Conservation (phyloP, 1,140 invertebrate species). For the Musca vetustissima region DNA sequence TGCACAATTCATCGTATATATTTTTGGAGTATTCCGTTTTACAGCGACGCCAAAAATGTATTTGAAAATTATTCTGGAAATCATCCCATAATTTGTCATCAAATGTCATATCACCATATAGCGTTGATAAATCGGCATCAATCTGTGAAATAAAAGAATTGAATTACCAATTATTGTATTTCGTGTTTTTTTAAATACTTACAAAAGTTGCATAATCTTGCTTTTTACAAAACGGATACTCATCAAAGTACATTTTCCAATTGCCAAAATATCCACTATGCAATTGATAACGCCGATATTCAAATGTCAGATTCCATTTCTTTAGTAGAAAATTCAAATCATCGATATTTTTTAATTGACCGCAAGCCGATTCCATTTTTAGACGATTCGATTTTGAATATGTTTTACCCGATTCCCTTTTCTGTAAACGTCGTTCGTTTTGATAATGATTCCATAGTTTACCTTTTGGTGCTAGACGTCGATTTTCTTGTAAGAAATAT, state of each 20-base stretch:
- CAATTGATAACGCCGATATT: slow-evolving; percentile 5
- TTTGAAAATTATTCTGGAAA: not conserved
- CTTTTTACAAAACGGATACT: slow-evolving; percentile 15
- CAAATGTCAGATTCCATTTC: not conserved
- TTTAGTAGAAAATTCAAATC: not conserved
- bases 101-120: not conserved
- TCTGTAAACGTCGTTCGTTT: not conserved
- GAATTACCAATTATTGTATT: not conserved
- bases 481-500: not conserved
- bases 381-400: not conserved
- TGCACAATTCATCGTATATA: not conserved
- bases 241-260: slow-evolving; percentile 17
- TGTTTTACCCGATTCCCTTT: not conserved
- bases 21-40: not conserved
- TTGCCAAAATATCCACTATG: not conserved
- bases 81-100: not conserved
- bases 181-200: not conserved
- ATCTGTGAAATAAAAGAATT: not conserved
- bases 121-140: not conserved
- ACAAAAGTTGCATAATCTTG: slow-evolving; percentile 15
- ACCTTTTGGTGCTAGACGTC: not conserved
- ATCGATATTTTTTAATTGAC: not conserved
- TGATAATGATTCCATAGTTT: slow-evolving; percentile 3
- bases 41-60: not conserved
- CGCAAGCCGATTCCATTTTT: slow-evolving; percentile 5